Evolutionary conservation across 2,888 invertebrate genomes (phyloP).

Genomic region (Megalurothrips usitatus): DNA sequence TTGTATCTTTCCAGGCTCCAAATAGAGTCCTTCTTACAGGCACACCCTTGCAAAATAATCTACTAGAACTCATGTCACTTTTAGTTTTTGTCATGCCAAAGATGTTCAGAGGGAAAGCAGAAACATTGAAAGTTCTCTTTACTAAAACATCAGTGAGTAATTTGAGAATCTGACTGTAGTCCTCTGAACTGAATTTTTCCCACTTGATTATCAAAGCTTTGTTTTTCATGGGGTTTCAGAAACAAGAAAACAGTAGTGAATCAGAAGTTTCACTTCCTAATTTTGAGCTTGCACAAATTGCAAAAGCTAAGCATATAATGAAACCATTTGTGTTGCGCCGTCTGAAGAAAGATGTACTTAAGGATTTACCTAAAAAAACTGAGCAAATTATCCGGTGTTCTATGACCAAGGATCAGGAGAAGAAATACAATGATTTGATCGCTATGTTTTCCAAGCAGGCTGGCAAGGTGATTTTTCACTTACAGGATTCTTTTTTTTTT

Average conservation of each 20-base stretch:
- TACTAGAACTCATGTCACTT: conserved; percentile 91
- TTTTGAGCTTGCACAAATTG: conserved; percentile 87
- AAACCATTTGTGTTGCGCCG: conserved; percentile 89
- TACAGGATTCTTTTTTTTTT: conserved; percentile 27
- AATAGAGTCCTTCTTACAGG: conserved; percentile 87
- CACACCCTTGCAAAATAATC: conserved; percentile 93
- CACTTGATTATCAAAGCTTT: conserved; percentile 22
- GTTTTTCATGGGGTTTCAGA: conserved; percentile 44
- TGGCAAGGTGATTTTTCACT: conserved; percentile 30
- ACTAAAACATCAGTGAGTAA: conserved; percentile 63
- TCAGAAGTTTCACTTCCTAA: conserved; percentile 55
- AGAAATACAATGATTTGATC: conserved; percentile 70
- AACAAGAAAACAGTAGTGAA: conserved; percentile 49
- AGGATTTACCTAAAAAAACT: conserved; percentile 78
- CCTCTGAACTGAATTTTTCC: conserved; percentile 17
- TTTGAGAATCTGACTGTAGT: conserved; percentile 43
- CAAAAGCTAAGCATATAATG: conserved; percentile 92
- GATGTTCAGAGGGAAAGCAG: conserved; percentile 82
- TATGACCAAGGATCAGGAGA: conserved; percentile 68
- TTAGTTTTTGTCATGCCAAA: conserved; percentile 95
- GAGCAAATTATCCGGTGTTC: conserved; percentile 63
- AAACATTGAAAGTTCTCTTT: conserved; percentile 82
- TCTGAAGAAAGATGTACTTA: conserved; percentile 78
- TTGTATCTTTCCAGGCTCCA: conserved; percentile 58
- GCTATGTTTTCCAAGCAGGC: conserved; percentile 53